Evolutionary conservation across 2,797 vertebrate species (phyloP).

Genomic region (Anabacerthia variegaticeps): DNA sequence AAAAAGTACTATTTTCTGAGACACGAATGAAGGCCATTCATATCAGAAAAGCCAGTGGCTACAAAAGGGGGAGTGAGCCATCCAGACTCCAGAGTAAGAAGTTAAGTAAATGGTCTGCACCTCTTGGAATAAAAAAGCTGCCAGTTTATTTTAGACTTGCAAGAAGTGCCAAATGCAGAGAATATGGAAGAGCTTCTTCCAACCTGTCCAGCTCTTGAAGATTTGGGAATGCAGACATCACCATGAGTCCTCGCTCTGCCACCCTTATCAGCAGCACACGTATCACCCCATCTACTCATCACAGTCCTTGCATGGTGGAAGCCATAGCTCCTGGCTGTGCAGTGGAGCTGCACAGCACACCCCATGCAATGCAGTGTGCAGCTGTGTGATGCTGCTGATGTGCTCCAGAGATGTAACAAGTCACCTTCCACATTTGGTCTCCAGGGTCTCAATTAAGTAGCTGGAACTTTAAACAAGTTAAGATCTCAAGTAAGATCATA

Average conservation of each 20-base stretch:
- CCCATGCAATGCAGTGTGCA: rapidly evolving
- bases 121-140: not conserved
- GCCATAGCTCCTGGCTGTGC: not conserved
- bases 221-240: not conserved
- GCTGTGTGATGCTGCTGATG: not conserved
- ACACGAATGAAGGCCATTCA: not conserved
- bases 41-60: not conserved
- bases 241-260: not conserved
- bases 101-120: not conserved
- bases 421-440: not conserved
- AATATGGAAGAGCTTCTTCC: not conserved
- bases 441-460: not conserved
- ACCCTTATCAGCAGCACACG: not conserved
- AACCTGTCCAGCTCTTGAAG: not conserved
- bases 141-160: not conserved
- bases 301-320: not conserved
- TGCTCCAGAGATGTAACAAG: not conserved
- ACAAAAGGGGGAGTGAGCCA: not conserved
- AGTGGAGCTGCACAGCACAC: not conserved
- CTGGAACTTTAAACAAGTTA: not conserved
- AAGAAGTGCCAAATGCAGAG: not conserved
- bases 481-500: not conserved
- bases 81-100: not conserved
- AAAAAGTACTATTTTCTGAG: not conserved
- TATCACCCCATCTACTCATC: not conserved